These are phyloP conservation scores for Quadroppia sp. DNA, from an alignment of 2,888 invertebrate genomes.

Conservation along the genomic window DNA sequence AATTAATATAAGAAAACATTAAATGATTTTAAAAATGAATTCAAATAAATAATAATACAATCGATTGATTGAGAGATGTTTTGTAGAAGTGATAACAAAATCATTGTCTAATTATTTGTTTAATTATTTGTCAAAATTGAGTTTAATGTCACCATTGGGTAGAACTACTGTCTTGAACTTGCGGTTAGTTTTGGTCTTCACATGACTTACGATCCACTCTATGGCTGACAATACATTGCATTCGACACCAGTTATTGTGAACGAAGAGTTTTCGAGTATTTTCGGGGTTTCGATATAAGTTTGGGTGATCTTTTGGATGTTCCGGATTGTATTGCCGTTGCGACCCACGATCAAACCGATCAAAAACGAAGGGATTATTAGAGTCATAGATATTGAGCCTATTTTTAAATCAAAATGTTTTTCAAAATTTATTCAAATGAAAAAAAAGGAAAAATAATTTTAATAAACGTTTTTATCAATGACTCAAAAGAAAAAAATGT, in stretches of 20 bases:
- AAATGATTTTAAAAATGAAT: no score
- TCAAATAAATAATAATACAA: no score
- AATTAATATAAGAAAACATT: no score
- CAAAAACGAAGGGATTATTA: constrained; percentile 24
- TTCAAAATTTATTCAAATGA: background rate
- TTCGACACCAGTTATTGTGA: background rate
- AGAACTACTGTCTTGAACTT: background rate
- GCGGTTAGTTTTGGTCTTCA: background rate
- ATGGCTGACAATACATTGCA: background rate
- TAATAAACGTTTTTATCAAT: background rate
- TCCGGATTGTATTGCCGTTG: constrained; percentile 34
- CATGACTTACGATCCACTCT: background rate
- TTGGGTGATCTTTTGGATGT: constrained; percentile 30
- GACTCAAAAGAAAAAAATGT: background rate
- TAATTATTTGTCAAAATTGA: constrained; percentile 43
- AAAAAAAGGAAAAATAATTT: background rate
- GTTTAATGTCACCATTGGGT: background rate
- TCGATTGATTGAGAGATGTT: background rate
- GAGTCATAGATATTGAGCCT: constrained; percentile 11
- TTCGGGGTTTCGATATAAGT: constrained; percentile 38
- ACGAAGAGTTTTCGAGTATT: constrained; percentile 1
- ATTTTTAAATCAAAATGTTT: background rate
- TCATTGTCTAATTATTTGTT: background rate
- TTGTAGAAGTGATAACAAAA: background rate
- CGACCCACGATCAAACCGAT: constrained; percentile 40